phyloP scores from a whole-genome alignment of 2,888 invertebrate genomes.

The Cephus rjabovi region DNA sequence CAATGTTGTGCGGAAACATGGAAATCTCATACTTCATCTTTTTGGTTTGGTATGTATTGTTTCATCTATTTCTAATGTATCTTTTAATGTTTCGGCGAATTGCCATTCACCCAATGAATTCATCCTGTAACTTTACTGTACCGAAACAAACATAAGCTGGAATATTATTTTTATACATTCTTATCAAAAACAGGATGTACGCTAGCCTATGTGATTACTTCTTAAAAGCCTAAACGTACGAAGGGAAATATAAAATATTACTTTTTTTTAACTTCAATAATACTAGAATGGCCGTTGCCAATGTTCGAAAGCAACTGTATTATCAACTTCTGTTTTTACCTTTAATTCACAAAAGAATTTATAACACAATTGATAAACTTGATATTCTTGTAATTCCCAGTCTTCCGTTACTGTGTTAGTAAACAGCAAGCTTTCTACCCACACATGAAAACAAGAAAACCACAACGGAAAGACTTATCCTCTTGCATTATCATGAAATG shows the following conservation, averaged over 20 bases:
- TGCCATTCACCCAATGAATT: background rate
- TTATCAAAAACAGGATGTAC: conserved; percentile 15
- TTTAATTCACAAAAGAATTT: background rate
- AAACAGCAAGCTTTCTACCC: background rate
- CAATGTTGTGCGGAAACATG: conserved; percentile 92
- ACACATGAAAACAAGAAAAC: conserved; percentile 38
- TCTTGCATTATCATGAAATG: conserved; percentile 46
- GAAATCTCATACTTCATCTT: conserved; percentile 89
- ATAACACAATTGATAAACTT: background rate
- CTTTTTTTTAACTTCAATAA: background rate
- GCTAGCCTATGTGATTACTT: background rate
- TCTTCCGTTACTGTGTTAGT: background rate
- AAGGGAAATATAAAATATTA: background rate
- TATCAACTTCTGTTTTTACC: background rate
- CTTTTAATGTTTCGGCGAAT: background rate
- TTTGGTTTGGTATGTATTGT: conserved; percentile 82
- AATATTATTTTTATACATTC: conserved; percentile 4
- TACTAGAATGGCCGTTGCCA: background rate
- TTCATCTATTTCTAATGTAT: background rate
- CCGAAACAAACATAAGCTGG: background rate
- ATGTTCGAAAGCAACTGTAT: background rate
- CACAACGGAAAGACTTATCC: conserved; percentile 57
- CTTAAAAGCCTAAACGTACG: background rate
- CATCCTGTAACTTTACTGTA: background rate
- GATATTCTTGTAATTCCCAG: background rate